A percentile compares a stretch with the other conserved stretches of the same genome.
Evolutionary conservation across 2,113 vertebrate species (phyloP).

Genomic region (Chrysochloris asiatica): DNA sequence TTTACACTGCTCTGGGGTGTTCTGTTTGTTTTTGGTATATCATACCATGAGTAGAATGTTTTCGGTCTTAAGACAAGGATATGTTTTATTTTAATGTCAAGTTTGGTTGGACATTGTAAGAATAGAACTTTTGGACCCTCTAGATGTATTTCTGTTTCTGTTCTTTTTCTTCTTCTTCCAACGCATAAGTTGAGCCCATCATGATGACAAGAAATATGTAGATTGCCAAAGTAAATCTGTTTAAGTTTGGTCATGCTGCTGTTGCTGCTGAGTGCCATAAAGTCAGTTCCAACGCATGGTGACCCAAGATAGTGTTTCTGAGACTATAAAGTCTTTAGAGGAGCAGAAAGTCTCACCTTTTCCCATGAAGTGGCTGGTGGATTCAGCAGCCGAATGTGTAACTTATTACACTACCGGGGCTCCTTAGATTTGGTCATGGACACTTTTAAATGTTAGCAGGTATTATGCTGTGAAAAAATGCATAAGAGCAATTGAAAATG

Average conservation of each 20-base stretch:
- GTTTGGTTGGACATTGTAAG: neutral
- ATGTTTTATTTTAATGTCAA: constrained; percentile 4
- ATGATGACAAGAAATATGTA: neutral
- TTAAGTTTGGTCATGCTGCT: neutral
- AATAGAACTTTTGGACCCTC: neutral
- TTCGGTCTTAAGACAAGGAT: neutral
- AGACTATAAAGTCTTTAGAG: too few relatives aligned
- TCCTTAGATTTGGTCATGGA: neutral
- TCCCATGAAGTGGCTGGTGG: too few relatives aligned
- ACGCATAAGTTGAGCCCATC: neutral
- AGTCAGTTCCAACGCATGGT: too few relatives aligned
- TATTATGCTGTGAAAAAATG: neutral
- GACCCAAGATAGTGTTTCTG: too few relatives aligned
- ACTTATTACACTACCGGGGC: too few relatives aligned
- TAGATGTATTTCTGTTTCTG: constrained; percentile 11
- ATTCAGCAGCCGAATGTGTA: too few relatives aligned
- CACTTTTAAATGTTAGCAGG: neutral
- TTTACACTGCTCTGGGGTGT: neutral
- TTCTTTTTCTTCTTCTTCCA: neutral
- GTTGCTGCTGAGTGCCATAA: too few relatives aligned
- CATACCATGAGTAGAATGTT: neutral
- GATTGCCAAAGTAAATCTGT: constrained; percentile 10
- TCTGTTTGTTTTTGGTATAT: too few relatives aligned
- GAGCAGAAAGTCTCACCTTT: too few relatives aligned
- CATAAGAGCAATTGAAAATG: neutral